These are phyloP conservation scores for Pandemis heparana DNA, from an alignment of 2,888 invertebrate species.

Conservation along the genomic window DNA sequence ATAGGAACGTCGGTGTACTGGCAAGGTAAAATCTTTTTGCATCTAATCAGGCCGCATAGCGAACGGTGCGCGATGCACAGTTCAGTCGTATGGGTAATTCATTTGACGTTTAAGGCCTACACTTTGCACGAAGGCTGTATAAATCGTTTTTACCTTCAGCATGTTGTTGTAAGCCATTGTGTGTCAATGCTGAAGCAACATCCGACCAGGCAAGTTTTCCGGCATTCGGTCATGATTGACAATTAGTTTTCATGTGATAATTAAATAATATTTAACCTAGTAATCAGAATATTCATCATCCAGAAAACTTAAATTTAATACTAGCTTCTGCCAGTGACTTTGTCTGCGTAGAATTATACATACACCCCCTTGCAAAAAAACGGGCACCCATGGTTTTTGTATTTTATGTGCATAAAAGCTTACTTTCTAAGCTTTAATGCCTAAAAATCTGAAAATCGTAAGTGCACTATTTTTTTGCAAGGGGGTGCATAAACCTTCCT, in stretches of 20 bases:
- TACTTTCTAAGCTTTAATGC: no score
- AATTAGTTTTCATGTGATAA: neutral
- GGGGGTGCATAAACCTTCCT: no score
- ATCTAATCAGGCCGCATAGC: conserved; percentile 49
- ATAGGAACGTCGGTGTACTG: conserved; percentile 37
- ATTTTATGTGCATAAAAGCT: no score
- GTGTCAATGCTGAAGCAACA: conserved; percentile 66
- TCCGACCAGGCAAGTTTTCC: conserved; percentile 51
- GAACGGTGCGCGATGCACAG: conserved; percentile 49
- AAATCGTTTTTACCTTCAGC: conserved; percentile 72
- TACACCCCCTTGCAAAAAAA: no score
- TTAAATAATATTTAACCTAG: neutral
- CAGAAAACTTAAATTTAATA: no score
- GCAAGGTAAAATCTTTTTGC: conserved; percentile 51
- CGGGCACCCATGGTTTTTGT: no score
- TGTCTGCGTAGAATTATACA: no score
- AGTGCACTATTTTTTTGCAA: no score
- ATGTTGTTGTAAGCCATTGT: conserved; percentile 69
- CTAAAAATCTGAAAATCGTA: no score
- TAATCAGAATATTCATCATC: no score
- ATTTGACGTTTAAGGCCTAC: conserved; percentile 61
- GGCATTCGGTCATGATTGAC: conserved; percentile 17
- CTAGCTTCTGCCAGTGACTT: no score
- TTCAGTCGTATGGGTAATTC: conserved; percentile 56
- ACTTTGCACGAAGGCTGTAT: conserved; percentile 62